Conservation (phyloP, 92 coral and sea anemone species). For the Epizoanthus rinbou region DNA sequence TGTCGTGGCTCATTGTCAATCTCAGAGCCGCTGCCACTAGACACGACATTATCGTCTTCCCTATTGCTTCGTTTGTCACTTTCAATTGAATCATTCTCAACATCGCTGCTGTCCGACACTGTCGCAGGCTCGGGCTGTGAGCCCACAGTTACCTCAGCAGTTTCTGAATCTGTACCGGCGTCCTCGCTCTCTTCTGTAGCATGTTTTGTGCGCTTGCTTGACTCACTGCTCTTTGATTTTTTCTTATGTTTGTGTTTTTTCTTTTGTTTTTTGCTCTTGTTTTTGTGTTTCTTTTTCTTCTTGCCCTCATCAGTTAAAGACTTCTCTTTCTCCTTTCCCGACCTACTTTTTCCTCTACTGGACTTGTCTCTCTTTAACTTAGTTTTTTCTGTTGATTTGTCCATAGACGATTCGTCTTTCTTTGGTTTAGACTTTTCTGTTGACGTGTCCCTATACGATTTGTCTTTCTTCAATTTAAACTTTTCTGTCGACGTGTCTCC, state of each 20-base stretch:
- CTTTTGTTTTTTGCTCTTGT: slow-evolving; percentile 25
- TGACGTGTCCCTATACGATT: neutral
- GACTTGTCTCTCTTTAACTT: slow-evolving; percentile 8
- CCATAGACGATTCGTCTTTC: neutral
- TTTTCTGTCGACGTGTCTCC: neutral
- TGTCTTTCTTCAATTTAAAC: slow-evolving; percentile 23
- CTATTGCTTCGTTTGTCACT: neutral
- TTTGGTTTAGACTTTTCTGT: neutral
- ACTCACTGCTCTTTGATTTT: slow-evolving; percentile 18
- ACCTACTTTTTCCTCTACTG: slow-evolving; percentile 14
- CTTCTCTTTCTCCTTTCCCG: slow-evolving; percentile 29
- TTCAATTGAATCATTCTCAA: slow-evolving; percentile 15
- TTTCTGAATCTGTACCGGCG: neutral
- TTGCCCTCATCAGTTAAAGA: slow-evolving; percentile 43
- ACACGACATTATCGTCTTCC: neutral
- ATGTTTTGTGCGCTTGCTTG: slow-evolving; percentile 9
- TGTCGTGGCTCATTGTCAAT: neutral
- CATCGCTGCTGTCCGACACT: slow-evolving; percentile 32
- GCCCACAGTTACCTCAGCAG: slow-evolving; percentile 9
- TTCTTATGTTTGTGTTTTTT: slow-evolving; percentile 38
- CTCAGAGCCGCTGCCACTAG: slow-evolving; percentile 15
- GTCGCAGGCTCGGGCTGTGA: slow-evolving; percentile 19
- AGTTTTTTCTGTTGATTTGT: neutral
- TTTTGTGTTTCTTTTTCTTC: slow-evolving; percentile 35
- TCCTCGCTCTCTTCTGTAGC: neutral